Conservation (phyloP, 2,113 vertebrate genomes). For the Prolemur simus region DNA sequence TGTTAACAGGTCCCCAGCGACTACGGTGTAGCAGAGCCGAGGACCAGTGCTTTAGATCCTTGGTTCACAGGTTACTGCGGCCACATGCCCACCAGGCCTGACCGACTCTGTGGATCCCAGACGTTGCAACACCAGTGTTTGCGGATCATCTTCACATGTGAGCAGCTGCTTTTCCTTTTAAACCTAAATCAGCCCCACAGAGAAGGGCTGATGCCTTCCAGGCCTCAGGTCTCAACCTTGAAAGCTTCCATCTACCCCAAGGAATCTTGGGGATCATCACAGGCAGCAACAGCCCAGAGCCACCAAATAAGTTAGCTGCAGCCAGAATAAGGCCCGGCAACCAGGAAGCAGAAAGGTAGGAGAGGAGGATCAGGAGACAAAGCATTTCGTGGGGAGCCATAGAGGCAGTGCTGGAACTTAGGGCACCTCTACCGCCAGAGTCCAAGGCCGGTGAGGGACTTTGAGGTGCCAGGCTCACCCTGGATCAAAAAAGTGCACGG, state of each 20-base stretch:
- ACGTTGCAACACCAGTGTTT: accelerated
- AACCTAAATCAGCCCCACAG: neutral
- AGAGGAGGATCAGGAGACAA: accelerated
- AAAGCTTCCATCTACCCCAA: neutral
- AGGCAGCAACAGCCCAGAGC: neutral
- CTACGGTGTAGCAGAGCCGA: neutral
- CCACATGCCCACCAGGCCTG: no score
- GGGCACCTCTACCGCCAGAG: neutral
- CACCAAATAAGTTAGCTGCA: accelerated
- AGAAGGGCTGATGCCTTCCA: neutral
- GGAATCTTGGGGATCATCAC: accelerated
- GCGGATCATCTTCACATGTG: accelerated
- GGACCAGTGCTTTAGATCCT: accelerated
- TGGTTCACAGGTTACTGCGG: accelerated
- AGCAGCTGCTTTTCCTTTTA: neutral
- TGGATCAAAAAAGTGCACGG: neutral
- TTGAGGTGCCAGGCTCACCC: neutral
- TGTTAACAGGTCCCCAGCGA: neutral
- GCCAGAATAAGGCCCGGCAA: accelerated
- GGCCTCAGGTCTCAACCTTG: neutral
- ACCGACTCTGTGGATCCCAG: no score
- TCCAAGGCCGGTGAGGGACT: neutral
- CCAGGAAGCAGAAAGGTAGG: neutral
- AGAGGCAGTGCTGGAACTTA: accelerated
- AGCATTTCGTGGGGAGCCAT: accelerated